Base-by-base conservation (phyloP, 2,888 invertebrate species). In the Polymixis flavicincta region DNA sequence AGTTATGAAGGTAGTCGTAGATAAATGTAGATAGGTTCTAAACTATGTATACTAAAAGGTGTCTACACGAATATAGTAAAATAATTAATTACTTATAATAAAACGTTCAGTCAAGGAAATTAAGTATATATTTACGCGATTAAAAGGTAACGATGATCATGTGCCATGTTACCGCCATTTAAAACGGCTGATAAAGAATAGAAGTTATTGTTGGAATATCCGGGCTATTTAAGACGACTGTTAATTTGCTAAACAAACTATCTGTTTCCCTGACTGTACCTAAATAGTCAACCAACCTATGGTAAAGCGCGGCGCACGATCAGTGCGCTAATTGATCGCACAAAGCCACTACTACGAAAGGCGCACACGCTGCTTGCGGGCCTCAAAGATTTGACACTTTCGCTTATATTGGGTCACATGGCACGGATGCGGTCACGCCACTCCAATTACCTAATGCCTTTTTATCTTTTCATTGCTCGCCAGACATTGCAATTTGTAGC, bases 311-410 rank as follows among this genome's bases (percentile, higher is more conserved):
- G n/a, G 28, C 28, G 11, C 42, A 42, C 42, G n/a, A 50, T 42
- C n/a, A 45, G 54, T 28, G 13, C n/a, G 42, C 17, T 22, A 72
- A 28, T 37, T 11, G 19, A 37, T 50, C 22, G 14, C 2, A 57
- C 25, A 67, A 78, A 17, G 28, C 25, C 32, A 45, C 45, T 25
- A 37, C 25, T 3, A 13, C 13, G 32, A 42, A 48, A 57, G 37
- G 60, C 61, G 81, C 42, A 63, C 55, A 63, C 48, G 55, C 50
- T 22, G 54, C 9, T 55, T 50, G 32, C 37, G 54, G 22, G 42
- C 42, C 50, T 79, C 32, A 22, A 50, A 66, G 11, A 69, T 69
- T 83, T 70, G 83, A 37, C 82, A 78, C 82, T 83, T 78, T 67
- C 82, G 77, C 55, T 79, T 14, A 54, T 66, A 78, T 60, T 76